Evolutionary conservation across 2,797 vertebrate species (phyloP), one percentile per base, ranked within the genome.

Genomic region (Masticophis lateralis): DNA sequence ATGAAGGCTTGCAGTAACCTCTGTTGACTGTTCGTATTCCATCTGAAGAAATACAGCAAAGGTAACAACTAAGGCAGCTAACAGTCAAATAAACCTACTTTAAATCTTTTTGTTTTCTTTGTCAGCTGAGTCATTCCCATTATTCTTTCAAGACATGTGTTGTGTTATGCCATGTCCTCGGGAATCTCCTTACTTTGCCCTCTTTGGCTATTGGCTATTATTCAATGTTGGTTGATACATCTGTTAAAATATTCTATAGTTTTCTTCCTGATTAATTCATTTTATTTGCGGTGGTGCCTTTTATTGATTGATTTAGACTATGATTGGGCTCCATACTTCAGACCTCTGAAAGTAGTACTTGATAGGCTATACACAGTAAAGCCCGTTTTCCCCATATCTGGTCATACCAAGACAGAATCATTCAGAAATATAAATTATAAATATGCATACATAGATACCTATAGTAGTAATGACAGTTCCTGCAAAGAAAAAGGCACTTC

Each of bases 401-500:
- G 20, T 83, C 20, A 83, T 83, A 25, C 37, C 37, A 83, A 47
- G 74, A 83, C 37, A 25, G 20, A 25, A 22, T 25, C 37, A 47
- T 83, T 83, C 20, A 43, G 9, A 79, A 79, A 79, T 79, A 79
- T 79, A 79, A 47, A 83, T 83, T 47, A 83, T 83, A 83, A 25
- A 47, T 11, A 83, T 55, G 93, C 2, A 22, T 9, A 47, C 37
- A 53, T 91, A 55, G 90, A 94, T 98, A 99, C 99, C 99, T 97
- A 99, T 99, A 20, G 99, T 99, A 89, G 99, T 99, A 96, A 99
- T 99, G 97, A 99, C 98, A 0, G 99, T 99, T 95, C 99, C 99
- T 92, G 99, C 99, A 88, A 99, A 99, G 98, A 99, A 99, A 98
- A 99, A 99, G 97, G 99, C 98, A 96, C 99, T 99, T 97, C 98